Evolutionary conservation across 2,888 invertebrate genomes (phyloP), one percentile per base, ranked within the genome.

Genomic region (Oeneis ivallda): DNA sequence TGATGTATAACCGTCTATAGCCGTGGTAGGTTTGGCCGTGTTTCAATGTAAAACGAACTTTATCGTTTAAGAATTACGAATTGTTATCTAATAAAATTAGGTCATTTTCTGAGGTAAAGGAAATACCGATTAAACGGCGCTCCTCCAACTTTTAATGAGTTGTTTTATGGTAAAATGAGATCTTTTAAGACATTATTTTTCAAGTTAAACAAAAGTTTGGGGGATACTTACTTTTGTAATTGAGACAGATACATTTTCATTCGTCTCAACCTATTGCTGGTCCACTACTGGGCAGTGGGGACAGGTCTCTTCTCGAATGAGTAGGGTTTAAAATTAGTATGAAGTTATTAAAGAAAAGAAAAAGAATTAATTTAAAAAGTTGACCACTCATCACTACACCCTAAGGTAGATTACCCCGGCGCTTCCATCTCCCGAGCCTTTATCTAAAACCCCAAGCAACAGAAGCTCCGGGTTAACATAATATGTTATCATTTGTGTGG

Each of bases 81-180:
- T 19, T 50, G 37, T 34, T 37, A 37, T 60, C 9, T 9, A n/a
- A 39, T 49, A 19, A 37, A 59, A 47, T 5, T 47, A n/a, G 32
- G 15, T 19, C 13, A 39, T 50, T 19, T 19, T 60, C 11, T 34
- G 49, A 60, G 49, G 60, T 58, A 60, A 34, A 39, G 54, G 32
- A 59, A 64, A 59, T 15, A 53, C 34, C 62, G 65, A 68, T 62
- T 68, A 65, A 59, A 39, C 37, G 43, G 43, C 54, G 62, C 54
- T 65, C 43, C 59, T 65, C 41, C 53, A 62, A 60, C 47, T 67
- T 67, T 62, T 65, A 68, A 68, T 65, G 65, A 68, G 50, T 50
- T 65, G 53, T 62, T 65, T 68, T 65, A 62, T 59, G 59, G 43
- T 60, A 65, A 56, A 60, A 56, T 15, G 26, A 65, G 49, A 49